A percentile compares a stretch with the other conserved stretches of the same genome.
Evolutionary conservation across 2,888 invertebrate genomes (phyloP).

Genomic region (Drosophila algonquin): DNA sequence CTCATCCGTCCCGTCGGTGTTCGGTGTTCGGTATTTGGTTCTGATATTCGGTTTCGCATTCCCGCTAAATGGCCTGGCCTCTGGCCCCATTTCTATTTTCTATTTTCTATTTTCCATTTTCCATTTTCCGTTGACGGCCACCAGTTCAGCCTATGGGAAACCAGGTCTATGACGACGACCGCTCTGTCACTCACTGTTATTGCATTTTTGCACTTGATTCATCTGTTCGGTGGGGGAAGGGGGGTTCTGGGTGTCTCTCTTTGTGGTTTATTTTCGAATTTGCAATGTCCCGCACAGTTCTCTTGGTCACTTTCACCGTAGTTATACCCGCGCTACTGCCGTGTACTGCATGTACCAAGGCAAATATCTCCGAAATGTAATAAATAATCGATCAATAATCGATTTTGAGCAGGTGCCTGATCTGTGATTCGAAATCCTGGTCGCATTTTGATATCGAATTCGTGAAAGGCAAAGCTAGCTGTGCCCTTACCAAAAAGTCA

Average conservation of each 20-base stretch:
- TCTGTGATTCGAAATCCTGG: background rate
- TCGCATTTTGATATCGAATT: background rate
- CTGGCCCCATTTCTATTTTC: background rate
- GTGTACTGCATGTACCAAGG: constrained; percentile 28
- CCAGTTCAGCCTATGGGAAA: constrained; percentile 59
- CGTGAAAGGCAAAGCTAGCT: too few species aligned
- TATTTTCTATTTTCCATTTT: background rate
- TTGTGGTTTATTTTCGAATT: constrained; percentile 14
- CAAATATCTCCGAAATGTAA: constrained; percentile 49
- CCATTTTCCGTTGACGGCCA: constrained; percentile 15
- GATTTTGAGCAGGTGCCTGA: constrained; percentile 39
- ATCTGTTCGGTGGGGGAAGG: too few species aligned
- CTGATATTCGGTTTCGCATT: background rate
- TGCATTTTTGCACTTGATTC: constrained; percentile 53
- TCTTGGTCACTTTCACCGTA: constrained; percentile 43
- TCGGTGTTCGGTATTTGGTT: background rate
- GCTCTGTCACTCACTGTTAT: background rate
- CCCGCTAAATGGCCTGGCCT: background rate
- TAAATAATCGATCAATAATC: constrained; percentile 58
- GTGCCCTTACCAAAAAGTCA: too few species aligned
- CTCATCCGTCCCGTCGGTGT: too few species aligned
- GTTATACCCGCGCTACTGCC: constrained; percentile 8
- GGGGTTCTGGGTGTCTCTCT: constrained; percentile 1
- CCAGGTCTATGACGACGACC: constrained; percentile 67
- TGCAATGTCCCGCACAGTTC: constrained; percentile 6